Conservation (phyloP, 2,888 invertebrate genomes). For the Oxyscelio sp. region DNA sequence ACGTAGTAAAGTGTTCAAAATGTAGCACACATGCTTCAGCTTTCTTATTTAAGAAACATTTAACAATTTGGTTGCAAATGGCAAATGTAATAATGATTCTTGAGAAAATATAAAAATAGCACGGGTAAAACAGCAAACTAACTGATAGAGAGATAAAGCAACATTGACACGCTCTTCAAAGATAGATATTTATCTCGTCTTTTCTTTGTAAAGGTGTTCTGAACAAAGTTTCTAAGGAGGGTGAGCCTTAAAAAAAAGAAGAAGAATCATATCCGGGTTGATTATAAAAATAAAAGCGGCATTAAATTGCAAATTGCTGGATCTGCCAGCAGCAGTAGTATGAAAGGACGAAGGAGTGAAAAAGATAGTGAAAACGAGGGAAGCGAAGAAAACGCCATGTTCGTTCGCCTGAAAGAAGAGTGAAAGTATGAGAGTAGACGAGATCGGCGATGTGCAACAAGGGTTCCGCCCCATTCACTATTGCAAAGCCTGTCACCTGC, state of each 20-base stretch:
- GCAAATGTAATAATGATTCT: constrained; percentile 35
- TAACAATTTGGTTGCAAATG: constrained; percentile 11
- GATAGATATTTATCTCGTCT: constrained; percentile 53
- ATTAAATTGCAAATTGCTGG: constrained; percentile 78
- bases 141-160: constrained; percentile 51
- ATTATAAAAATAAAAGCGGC: constrained; percentile 78
- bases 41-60: not conserved
- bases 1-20: too few species aligned
- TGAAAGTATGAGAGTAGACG: constrained; percentile 61
- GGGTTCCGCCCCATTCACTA: constrained; percentile 70
- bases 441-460: constrained; percentile 58
- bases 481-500: constrained; percentile 75
- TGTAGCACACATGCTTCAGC: too few species aligned
- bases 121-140: constrained; percentile 29
- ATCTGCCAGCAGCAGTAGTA: constrained; percentile 62
- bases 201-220: constrained; percentile 47
- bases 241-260: constrained; percentile 76
- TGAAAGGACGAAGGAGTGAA: constrained; percentile 45
- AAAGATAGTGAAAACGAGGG: constrained; percentile 60
- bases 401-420: constrained; percentile 67
- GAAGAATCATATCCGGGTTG: constrained; percentile 79
- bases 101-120: constrained; percentile 35
- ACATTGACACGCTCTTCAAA: constrained; percentile 60
- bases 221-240: constrained; percentile 69
- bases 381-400: constrained; percentile 65